Base-by-base conservation (phyloP, 1,140 invertebrate species). In the Pseudomyrmex concolor region DNA sequence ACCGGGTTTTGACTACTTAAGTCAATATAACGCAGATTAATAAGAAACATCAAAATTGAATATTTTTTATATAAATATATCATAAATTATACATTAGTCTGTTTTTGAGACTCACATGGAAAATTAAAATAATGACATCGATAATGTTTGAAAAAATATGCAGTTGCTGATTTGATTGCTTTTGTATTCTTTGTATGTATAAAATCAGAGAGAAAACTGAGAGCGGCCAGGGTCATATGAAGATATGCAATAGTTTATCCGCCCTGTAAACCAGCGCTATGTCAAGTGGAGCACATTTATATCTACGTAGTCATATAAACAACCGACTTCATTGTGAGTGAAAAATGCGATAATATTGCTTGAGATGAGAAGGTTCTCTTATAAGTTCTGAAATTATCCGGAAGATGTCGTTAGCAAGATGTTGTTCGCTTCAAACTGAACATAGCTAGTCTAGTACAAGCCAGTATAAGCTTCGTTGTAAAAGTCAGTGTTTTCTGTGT, bases 1-100 rank as follows among this genome's bases (percentile, higher is more conserved):
- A 22, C 86, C 87, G 89, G 89, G 89, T 78, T 84, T 70, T 25
- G 54, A 62, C 62, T 45, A 59, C 45, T 1, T 64, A 68, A 87
- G 73, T 90, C 89, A 90, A 90, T n/a, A n/a, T 12, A 19, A 48
- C 2, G 3, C n/a, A 1, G 1, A 7, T n/a, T 1, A 0, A 1
- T 2, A 2, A 10, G 10, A 19, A 62, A 13, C 10, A 5, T 34
- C 8, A 0, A 45, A 57, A 3, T 57, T 51, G n/a, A 17, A 51
- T 84, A 66, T 76, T 63, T 2, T 43, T 2, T 19, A 13, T 55
- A 8, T 83, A 76, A 76, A 74, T 74, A 19, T 77, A 67, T 67
- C 15, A 45, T 9, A 1, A 15, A 15, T 45, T 9, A 57, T 19
- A n/a, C 5, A 2, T 8, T 50, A 4, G 15, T n/a, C 8, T 3